Evolutionary conservation across 2,113 vertebrate species (phyloP), one percentile per base, ranked within the genome.

Genomic region (Parus major): DNA sequence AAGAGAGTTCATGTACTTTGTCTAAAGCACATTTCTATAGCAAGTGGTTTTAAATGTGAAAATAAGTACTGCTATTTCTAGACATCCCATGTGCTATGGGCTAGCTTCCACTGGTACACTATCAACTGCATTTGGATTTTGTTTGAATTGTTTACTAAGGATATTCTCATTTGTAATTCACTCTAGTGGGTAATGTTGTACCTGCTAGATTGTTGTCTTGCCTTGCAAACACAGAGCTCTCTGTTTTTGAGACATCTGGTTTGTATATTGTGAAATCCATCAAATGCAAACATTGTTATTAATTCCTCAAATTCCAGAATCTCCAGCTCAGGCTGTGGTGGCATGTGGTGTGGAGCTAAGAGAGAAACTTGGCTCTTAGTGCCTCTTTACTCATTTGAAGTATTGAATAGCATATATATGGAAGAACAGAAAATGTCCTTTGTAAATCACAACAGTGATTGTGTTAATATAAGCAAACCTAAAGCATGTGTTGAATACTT

Each of bases 381-480:
- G 42, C 81, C 61, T 82, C 59, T 79, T 89, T 96, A 59, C n/a
- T 95, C 3, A 36, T 92, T 86, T 23, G 12, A 52, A 71, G 68
- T 42, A 23, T 33, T 79, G 41, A 29, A 68, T 46, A 95, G 46
- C 33, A 47, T 21, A n/a, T 69, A 59, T 18, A 56, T 9, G 23
- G 59, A 46, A 82, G 81, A 83, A 33, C 2, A 0, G 68, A 92
- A 60, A 49, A 41, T 41, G 73, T 90, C 96, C 96, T 97, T 95
- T 95, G 53, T 90, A 72, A 82, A 82, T 66, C 42, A 73, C 49
- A 79, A 87, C 55, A 21, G 87, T 52, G 77, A 93, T 59, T 95
- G 86, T 44, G 71, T 94, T 97, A 97, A 97, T 86, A 89, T 85
- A 95, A 94, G 93, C 89, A 84, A 95, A 73, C 39, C 81, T 33